Base-by-base conservation (phyloP, 2,888 invertebrate genomes). In the Ischnus inquisitorius region DNA sequence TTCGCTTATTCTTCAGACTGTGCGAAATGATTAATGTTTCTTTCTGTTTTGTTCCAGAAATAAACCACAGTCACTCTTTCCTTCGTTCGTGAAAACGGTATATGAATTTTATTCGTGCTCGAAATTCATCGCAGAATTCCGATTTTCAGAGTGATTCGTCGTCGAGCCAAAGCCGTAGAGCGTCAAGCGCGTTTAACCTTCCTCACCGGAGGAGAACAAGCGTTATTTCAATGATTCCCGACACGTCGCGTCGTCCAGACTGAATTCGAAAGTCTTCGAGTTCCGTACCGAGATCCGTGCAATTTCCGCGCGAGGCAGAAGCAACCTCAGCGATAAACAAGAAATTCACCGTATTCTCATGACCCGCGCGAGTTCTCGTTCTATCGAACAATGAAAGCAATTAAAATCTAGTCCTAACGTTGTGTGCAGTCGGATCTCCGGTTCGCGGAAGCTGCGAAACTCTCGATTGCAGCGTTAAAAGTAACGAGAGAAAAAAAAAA, bases 351-450 rank as follows among this genome's bases (percentile, higher is more conserved):
- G 65, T 72, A 25, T 57, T 43, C 54, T 39, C 34, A 34, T 46
- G 65, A 34, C 34, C 34, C 41, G 19, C 34, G 34, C 34, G 22
- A 64, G 12, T 65, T 74, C 41, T 43, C 43, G 28, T 51, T 71
- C 39, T 60, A 43, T 62, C 54, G 48, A 65, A 65, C 57, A 69
- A 79, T 75, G 57, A 76, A 71, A 76, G 72, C 72, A 79, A 83
- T 83, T 54, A 54, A 22, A 54, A 54, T 54, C 54, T 54, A 22
- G 19, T 54, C 12, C 19, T 10, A 54, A 22, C 54, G 22, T 19
- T 54, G 12, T 19, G 16, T 19, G 6, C 16, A 16, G 54, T 10
- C 3, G 54, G 54, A 54, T 16, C 46, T 22, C n/a, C 22, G 22
- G 28, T 46, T 62, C 12, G 1, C 14, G 28, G 60, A 54, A 41